Evolutionary conservation across 2,888 invertebrate genomes (phyloP).

Genomic region (Synergus umbraculus): DNA sequence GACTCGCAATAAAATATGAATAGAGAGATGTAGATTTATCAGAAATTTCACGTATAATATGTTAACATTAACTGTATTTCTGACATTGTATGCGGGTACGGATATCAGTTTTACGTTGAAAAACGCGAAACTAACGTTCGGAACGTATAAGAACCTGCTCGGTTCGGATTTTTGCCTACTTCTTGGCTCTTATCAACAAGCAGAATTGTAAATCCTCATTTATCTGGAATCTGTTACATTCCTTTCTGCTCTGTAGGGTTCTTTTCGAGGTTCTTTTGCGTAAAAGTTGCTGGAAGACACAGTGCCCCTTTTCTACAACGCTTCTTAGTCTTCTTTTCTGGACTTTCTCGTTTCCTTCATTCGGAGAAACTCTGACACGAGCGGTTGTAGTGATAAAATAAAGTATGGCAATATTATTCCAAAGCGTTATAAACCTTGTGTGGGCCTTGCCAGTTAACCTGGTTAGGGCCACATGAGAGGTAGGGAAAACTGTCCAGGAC

Average conservation of each 20-base stretch:
- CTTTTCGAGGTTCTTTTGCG: not conserved
- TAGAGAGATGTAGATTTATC: constrained; percentile 15
- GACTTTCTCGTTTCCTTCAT: constrained; percentile 33
- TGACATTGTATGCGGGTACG: constrained; percentile 34
- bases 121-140: constrained; percentile 2
- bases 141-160: constrained; percentile 24
- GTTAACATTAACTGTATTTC: constrained; percentile 4
- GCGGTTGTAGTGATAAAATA: no score
- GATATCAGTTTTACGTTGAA: constrained; percentile 11
- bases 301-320: constrained; percentile 18
- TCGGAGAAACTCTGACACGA: no score
- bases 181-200: constrained; percentile 25
- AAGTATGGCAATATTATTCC: no score
- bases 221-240: constrained; percentile 38
- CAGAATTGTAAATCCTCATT: constrained; percentile 36
- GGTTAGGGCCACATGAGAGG: no score
- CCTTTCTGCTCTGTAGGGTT: constrained; percentile 4
- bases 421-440: no score
- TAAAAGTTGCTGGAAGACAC: constrained; percentile 27
- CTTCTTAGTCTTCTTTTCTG: constrained; percentile 32
- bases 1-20: not conserved
- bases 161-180: constrained; percentile 38
- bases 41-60: not conserved
- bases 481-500: no score
- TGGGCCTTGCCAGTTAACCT: no score